A percentile compares a stretch with the other conserved stretches of the same genome.
Evolutionary conservation across 2,797 vertebrate genomes (phyloP).

Genomic region (Leucoraja ocellata): DNA sequence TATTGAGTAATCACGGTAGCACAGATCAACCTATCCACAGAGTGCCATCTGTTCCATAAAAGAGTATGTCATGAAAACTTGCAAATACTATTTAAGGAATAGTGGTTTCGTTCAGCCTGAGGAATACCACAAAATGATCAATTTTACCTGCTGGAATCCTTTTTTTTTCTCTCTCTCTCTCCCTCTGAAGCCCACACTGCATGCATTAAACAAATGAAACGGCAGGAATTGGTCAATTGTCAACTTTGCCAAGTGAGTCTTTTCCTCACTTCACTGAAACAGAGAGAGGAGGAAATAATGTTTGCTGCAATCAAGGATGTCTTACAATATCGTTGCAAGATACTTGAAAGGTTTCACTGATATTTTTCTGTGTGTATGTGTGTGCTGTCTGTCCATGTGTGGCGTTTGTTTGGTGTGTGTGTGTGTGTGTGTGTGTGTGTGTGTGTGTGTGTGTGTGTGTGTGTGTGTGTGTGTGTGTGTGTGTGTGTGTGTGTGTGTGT

Average conservation of each 20-base stretch:
- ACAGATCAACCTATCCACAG: neutral
- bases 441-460: too few species aligned
- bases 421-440: too few species aligned
- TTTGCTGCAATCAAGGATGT: neutral
- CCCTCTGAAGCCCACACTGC: too few species aligned
- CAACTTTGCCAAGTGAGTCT: neutral
- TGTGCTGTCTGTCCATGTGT: neutral
- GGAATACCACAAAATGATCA: neutral
- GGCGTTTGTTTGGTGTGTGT: too few species aligned
- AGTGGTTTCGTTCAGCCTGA: neutral
- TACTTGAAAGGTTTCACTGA: neutral
- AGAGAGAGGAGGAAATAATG: neutral
- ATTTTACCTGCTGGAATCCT: neutral
- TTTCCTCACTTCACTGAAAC: neutral
- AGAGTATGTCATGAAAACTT: neutral
- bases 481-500: too few species aligned
- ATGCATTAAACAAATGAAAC: neutral
- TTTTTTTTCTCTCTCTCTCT: neutral
- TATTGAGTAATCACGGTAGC: conserved; percentile 21
- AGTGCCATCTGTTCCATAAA: conserved; percentile 1
- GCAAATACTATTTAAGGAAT: neutral
- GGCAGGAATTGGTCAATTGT: neutral
- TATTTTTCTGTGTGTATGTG: neutral
- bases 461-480: too few species aligned
- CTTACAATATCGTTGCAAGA: neutral